Base-by-base conservation (phyloP, 2,888 invertebrate genomes). In the Eupithecia tripunctaria region DNA sequence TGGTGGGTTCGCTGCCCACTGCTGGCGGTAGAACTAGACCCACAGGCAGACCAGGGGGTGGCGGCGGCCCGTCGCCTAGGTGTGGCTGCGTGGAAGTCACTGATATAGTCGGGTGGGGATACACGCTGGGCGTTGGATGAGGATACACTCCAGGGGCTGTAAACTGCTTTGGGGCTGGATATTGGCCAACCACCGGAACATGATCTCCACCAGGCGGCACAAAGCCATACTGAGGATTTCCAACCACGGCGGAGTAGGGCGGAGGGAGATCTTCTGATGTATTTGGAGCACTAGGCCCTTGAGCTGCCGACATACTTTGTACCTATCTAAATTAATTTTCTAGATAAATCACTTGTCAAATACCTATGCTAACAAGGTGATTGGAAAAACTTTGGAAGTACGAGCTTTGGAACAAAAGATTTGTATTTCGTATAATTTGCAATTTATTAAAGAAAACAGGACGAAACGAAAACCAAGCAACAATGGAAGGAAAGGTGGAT, bases 1-100 rank as follows among this genome's bases (percentile, higher is more conserved):
- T 94, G 0, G 94, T 90, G 10, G 94, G 94, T 72, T 93, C 92
- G 21, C 89, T 92, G 72, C 94, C 94, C 8, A 94, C 93, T 3
- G 89, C 90, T 10, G 89, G 89, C 2, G 92, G 91, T 64, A 94
- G 75, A 6, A 94, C 88, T 14, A 94, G 83, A 2, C 91, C 92
- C 7, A 93, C 85, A 1, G 92, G 90, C 32, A 88, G 79, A 3
- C 87, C 86, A 3, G 88, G 85, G 0, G 87, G 86, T 21, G 83
- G 85, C 38, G 86, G 87, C 4, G 82, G 83, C 67, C 85, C 81
- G 15, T 85, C 85, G 1, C 85, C 86, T 1, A 84, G 75, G 66
- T 88, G 86, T 1, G 91, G 89, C 80, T 90, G 92, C 51, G 85
- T 79, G 70, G 76, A 88, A 2, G 88, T 88, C 67, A 90, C 85